These are phyloP conservation scores for Crocodylus rhombifer DNA, from an alignment of 2,797 vertebrate genomes.

Conservation along the genomic window DNA sequence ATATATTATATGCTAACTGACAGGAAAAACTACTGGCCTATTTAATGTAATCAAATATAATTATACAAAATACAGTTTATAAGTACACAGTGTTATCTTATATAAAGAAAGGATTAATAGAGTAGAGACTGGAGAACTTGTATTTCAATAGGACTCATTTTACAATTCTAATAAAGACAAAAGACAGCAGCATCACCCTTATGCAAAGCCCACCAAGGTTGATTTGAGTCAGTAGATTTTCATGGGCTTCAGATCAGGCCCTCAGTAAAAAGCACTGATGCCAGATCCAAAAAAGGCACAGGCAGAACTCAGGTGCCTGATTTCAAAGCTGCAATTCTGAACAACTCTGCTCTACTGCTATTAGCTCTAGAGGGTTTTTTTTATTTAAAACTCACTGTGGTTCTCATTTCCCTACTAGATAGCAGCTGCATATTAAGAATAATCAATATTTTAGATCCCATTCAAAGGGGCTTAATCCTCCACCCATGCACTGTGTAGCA, in stretches of 20 bases:
- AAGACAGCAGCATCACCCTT: constrained; percentile 16
- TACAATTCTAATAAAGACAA: constrained; percentile 40
- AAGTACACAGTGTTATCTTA: constrained; percentile 64
- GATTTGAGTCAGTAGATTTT: neutral
- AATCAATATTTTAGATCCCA: too few relatives aligned
- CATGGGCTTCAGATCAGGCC: neutral
- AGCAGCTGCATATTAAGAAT: too few relatives aligned
- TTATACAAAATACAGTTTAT: neutral
- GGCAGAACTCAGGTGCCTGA: neutral
- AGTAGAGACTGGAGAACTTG: constrained; percentile 54
- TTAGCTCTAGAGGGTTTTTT: too few relatives aligned
- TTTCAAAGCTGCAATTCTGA: neutral
- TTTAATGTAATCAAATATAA: neutral
- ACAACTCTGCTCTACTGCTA: neutral
- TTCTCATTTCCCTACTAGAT: too few relatives aligned
- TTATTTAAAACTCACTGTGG: too few relatives aligned
- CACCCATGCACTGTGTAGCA: too few relatives aligned
- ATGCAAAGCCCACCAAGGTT: neutral
- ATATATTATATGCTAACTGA: neutral
- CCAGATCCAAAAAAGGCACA: neutral
- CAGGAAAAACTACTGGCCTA: neutral
- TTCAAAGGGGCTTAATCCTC: too few relatives aligned
- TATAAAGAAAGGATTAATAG: constrained; percentile 64
- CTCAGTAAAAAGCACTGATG: neutral
- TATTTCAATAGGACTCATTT: constrained; percentile 64